A percentile compares a stretch with the other conserved stretches of the same genome.
Conservation (phyloP, 2,797 vertebrate genomes). For the Poliocrania exsul region DNA sequence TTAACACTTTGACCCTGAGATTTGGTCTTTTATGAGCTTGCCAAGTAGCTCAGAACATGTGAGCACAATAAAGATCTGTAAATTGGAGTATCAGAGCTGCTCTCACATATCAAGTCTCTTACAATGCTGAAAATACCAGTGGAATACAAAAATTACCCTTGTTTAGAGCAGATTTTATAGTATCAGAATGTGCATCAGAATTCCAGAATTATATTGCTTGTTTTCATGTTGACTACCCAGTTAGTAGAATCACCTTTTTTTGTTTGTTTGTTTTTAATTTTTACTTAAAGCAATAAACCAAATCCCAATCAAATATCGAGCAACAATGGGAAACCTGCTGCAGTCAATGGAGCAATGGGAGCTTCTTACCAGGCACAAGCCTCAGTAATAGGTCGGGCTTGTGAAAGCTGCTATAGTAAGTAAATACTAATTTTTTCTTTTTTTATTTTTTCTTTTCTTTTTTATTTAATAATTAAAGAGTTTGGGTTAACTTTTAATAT, state of each 20-base stretch:
- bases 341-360: conserved; percentile 90
- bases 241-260: conserved; percentile 32
- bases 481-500: not conserved
- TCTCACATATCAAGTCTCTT: not conserved
- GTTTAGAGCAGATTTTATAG: not conserved
- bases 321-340: conserved; percentile 91
- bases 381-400: conserved; percentile 87
- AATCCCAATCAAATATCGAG: conserved; percentile 97
- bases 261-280: conserved; percentile 1
- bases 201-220: not conserved
- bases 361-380: conserved; percentile 83
- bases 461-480: not conserved
- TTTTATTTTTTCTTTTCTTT: not conserved
- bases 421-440: not conserved
- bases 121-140: not conserved
- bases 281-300: conserved; percentile 91
- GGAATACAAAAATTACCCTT: not conserved
- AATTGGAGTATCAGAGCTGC: not conserved
- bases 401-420: conserved; percentile 98
- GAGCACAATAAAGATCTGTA: not conserved
- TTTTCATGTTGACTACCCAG: not conserved
- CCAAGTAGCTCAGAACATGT: not conserved
- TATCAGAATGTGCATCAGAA: not conserved
- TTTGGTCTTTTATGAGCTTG: not conserved
- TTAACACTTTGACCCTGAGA: not conserved